Evolutionary conservation across 2,888 invertebrate genomes (phyloP), one percentile per base, ranked within the genome.

Genomic region (Rambutsinella grinnellia): DNA sequence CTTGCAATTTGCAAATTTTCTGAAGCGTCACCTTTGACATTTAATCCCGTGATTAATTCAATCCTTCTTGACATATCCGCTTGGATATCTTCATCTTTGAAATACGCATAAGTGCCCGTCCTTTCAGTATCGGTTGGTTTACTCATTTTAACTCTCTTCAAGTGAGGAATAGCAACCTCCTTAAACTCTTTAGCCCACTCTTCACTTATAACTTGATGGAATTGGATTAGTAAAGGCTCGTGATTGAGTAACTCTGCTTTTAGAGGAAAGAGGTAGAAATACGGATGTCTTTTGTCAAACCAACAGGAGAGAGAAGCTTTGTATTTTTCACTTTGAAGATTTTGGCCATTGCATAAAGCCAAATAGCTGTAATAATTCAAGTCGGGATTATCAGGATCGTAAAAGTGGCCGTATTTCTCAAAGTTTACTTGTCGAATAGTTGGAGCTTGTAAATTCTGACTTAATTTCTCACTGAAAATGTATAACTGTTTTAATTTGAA

Each of bases 21-120:
- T 0, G 81, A 76, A 0, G 80, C 79, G n/a, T 27, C 65, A n/a
- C 76, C 79, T 2, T 60, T 54, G 1, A 80, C 81, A 44, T 80
- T 77, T 17, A 81, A 44, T 15, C 79, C 77, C 3, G 81, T 80
- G 21, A 80, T 71, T 5, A 79, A 68, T 60, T 80, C 80, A 47
- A 80, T 66, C 10, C 75, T 66, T 23, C 60, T 36, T 13, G 71
- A 75, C 1, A 81, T 54, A 21, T 57, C 58, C 10, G 66, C 65
- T 3, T 57, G 60, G 26, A 79, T 74, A 49, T 65, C 61, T 15
- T 74, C 51, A 46, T 80, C 81, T 6, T 65, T 65, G 21, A 81
- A 68, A 78, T 79, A 81, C 10, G 78, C 77, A 53, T 81, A 81
- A 0, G 75, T 61, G 2, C 79, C 81, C 1, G 79, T 80, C 24